These are phyloP conservation scores for Caenorhabditis angaria DNA, from an alignment of 2,888 invertebrate species.

Conservation along the genomic window DNA sequence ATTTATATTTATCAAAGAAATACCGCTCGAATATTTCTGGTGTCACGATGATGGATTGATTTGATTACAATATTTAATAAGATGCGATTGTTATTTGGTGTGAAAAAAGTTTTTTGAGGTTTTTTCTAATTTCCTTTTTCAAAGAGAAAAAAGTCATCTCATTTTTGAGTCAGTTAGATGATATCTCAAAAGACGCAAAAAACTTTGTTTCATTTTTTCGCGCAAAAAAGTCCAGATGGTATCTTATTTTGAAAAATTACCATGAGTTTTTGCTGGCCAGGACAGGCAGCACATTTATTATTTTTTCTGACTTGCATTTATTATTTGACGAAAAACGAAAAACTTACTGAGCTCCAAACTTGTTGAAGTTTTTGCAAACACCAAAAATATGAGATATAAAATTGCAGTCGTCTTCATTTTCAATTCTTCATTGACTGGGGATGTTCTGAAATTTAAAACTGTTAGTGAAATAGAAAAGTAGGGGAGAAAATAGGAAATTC, in stretches of 20 bases:
- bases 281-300: not conserved
- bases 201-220: not conserved
- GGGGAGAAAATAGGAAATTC: not conserved
- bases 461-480: not conserved
- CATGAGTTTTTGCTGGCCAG: not conserved
- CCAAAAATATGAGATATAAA: conserved; percentile 28
- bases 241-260: not conserved
- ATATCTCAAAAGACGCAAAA: conserved; percentile 23
- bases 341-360: conserved; percentile 37
- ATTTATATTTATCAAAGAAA: not conserved
- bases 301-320: conserved; percentile 2
- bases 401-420: conserved; percentile 21
- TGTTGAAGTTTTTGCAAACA: not conserved
- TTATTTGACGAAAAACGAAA: not conserved
- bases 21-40: not conserved
- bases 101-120: not conserved
- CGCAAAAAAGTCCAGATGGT: not conserved
- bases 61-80: not conserved
- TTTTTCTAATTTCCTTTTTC: conserved; percentile 8
- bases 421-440: not conserved
- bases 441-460: not conserved
- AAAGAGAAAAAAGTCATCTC: conserved; percentile 20
- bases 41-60: not conserved
- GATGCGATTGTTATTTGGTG: not conserved
- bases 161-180: conserved; percentile 14